Percentiles rank a stretch among this genome's conserved stretches.
phyloP scores from a whole-genome alignment of 2,113 vertebrate species.

The Upupa epops region DNA sequence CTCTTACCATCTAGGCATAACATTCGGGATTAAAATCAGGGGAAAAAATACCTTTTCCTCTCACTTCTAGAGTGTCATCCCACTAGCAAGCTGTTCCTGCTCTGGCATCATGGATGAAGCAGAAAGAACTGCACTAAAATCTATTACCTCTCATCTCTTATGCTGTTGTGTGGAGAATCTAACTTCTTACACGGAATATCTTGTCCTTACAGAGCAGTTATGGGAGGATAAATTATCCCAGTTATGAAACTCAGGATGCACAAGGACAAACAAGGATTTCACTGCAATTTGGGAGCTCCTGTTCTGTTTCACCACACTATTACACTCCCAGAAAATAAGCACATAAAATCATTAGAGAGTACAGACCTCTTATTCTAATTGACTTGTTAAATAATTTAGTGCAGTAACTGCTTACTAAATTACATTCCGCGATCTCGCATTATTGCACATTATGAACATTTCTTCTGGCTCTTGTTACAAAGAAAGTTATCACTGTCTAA shows the following conservation, averaged over 20 bases:
- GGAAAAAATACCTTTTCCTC: not conserved
- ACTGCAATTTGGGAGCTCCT: not conserved
- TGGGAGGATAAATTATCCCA: not conserved
- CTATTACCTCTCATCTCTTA: not conserved
- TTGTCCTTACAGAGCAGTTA: not conserved
- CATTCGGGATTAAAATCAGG: not conserved
- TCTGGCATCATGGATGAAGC: rapidly evolving
- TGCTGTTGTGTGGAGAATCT: not conserved
- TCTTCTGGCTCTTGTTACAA: not conserved
- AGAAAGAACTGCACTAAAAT: not conserved
- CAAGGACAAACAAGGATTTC: not conserved
- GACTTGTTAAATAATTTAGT: not conserved
- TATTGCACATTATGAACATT: not conserved
- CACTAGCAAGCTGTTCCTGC: not conserved
- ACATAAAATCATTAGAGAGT: not conserved
- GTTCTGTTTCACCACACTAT: not conserved
- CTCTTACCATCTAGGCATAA: not conserved
- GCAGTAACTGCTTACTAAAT: not conserved
- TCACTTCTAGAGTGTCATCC: not conserved
- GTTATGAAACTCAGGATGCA: not conserved
- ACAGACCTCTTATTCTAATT: not conserved
- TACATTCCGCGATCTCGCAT: not conserved
- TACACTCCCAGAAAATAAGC: not conserved
- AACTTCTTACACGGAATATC: not conserved
- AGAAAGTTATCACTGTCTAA: not conserved